A percentile compares a stretch with the other conserved stretches of the same genome.
Evolutionary conservation across 2,888 invertebrate genomes (phyloP).

Genomic region (Drosophila fulvimacula): DNA sequence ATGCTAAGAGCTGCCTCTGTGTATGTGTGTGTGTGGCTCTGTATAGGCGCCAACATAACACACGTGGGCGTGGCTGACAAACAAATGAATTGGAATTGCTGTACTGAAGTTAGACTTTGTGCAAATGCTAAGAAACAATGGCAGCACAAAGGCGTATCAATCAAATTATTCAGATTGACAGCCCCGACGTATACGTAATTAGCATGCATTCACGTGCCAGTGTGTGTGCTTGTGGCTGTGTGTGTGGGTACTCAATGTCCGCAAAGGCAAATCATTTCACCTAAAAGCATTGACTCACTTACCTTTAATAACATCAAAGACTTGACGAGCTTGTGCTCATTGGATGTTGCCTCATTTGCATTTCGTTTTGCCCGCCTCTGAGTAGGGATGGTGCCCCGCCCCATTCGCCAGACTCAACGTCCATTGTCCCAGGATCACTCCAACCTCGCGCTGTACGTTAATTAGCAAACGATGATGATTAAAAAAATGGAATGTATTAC

Average conservation of each 20-base stretch:
- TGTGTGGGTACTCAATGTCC: background rate
- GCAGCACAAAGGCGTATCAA: slow-evolving; percentile 9
- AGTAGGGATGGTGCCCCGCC: background rate
- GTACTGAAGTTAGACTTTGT: slow-evolving; percentile 25
- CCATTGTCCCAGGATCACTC: background rate
- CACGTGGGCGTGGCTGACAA: slow-evolving; percentile 30
- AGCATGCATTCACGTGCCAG: background rate
- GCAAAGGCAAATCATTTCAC: slow-evolving; percentile 8
- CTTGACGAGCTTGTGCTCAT: slow-evolving; percentile 41
- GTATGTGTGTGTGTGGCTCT: slow-evolving; percentile 5
- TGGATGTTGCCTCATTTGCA: slow-evolving; percentile 54
- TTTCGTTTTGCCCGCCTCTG: slow-evolving; percentile 42
- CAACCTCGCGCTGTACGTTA: slow-evolving; percentile 29
- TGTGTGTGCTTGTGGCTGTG: background rate
- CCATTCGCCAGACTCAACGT: background rate
- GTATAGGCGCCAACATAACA: slow-evolving; percentile 8
- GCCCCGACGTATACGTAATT: background rate
- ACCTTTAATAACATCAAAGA: slow-evolving; percentile 57
- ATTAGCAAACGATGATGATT: slow-evolving; percentile 70
- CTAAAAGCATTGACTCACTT: slow-evolving; percentile 55
- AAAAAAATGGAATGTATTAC: slow-evolving; percentile 51
- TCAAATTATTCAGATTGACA: slow-evolving; percentile 21
- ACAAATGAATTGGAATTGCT: slow-evolving; percentile 48
- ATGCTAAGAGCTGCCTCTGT: background rate
- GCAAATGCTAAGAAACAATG: slow-evolving; percentile 4